Conservation (phyloP, 2,797 vertebrate species). For the Nothura maculosa region DNA sequence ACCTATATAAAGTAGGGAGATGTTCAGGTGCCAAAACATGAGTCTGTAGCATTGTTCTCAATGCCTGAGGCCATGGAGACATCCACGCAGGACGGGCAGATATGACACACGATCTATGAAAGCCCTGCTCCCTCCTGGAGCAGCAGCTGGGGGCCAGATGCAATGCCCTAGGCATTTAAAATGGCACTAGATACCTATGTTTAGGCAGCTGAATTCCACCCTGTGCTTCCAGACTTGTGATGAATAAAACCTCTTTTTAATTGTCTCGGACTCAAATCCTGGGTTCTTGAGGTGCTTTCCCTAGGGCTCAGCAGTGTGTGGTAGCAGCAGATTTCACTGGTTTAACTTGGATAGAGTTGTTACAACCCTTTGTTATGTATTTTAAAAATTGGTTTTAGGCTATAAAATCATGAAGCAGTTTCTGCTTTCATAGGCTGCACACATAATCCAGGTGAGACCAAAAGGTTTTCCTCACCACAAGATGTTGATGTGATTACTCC, state of each 20-base stretch:
- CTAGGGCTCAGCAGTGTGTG: constrained; percentile 45
- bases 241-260: constrained; percentile 52
- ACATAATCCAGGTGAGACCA: constrained; percentile 59
- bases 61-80: constrained; percentile 36
- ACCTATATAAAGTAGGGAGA: neutral
- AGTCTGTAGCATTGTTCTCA: neutral
- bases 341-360: constrained; percentile 64
- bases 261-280: constrained; percentile 54
- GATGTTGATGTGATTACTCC: constrained; percentile 56
- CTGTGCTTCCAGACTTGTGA: constrained; percentile 51
- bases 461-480: constrained; percentile 56
- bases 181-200: constrained; percentile 44
- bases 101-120: constrained; percentile 39
- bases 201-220: constrained; percentile 69
- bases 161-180: neutral
- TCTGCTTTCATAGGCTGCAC: constrained; percentile 26
- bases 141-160: constrained; percentile 64
- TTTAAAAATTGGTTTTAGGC: constrained; percentile 64
- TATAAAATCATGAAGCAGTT: constrained; percentile 46
- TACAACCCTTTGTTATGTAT: constrained; percentile 59
- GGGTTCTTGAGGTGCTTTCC: constrained; percentile 62
- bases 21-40: constrained; percentile 35
- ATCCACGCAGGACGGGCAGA: constrained; percentile 16
- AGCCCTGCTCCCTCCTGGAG: constrained; percentile 36
- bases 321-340: constrained; percentile 51